phyloP scores from a whole-genome alignment of 2,113 vertebrate genomes.

The Pimephales promelas region DNA sequence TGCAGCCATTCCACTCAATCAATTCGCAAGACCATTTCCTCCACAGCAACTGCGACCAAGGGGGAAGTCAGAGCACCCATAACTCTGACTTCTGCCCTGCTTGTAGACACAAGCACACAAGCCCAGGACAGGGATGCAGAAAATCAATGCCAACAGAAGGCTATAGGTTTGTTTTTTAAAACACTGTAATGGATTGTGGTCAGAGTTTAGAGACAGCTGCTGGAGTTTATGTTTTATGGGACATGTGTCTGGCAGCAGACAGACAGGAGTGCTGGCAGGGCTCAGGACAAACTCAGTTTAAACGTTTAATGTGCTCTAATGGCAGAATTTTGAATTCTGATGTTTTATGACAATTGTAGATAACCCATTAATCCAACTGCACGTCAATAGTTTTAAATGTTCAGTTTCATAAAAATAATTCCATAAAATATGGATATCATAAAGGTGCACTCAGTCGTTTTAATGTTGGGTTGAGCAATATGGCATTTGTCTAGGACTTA shows the following conservation, averaged over 20 bases:
- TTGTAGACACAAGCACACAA: conserved; percentile 56
- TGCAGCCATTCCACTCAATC: conserved; percentile 55
- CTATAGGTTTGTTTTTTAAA: conserved; percentile 57
- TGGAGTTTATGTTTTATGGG: conserved; percentile 44
- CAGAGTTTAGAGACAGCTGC: conserved; percentile 65
- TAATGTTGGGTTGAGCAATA: neutral
- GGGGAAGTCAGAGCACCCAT: conserved; percentile 55
- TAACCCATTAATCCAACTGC: too few species aligned
- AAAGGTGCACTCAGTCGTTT: neutral
- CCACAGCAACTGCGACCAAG: conserved; percentile 27
- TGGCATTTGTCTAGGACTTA: neutral
- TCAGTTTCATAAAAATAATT: neutral
- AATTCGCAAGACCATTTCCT: conserved; percentile 40
- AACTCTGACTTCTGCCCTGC: conserved; percentile 56
- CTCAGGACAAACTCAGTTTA: neutral
- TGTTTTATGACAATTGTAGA: too few species aligned
- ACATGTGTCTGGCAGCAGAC: conserved; percentile 47
- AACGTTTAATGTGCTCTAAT: neutral
- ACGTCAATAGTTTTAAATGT: neutral
- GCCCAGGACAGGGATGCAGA: conserved; percentile 45
- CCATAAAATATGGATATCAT: neutral
- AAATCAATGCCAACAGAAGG: conserved; percentile 50
- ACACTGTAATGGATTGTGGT: conserved; percentile 70
- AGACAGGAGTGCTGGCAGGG: neutral
- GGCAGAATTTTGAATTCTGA: too few species aligned